Conservation (phyloP, 2,888 invertebrate species). For the Strigamia maritima region DNA sequence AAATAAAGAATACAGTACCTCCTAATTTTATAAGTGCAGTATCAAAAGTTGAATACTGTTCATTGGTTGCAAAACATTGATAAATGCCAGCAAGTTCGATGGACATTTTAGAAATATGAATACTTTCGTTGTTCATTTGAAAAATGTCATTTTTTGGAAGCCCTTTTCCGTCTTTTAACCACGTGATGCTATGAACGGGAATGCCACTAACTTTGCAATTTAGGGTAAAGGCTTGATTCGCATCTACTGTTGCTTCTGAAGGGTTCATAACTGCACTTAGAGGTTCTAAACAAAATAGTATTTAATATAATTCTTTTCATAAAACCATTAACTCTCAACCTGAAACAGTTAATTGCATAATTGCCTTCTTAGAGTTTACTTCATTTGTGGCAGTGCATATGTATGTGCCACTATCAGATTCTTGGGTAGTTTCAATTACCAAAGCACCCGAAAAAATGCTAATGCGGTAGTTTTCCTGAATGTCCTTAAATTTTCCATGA, state of each 20-base stretch:
- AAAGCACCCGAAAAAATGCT: background rate
- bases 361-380: background rate
- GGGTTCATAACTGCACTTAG: background rate
- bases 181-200: constrained; percentile 3
- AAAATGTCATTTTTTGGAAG: constrained; percentile 7
- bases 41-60: background rate
- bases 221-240: background rate
- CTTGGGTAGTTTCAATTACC: background rate
- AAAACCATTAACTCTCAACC: background rate
- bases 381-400: background rate
- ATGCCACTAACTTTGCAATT: background rate
- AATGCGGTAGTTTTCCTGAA: background rate
- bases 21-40: constrained; percentile 8
- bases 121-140: background rate
- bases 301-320: background rate
- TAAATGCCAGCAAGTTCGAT: constrained; percentile 2
- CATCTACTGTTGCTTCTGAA: background rate
- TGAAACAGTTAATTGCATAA: background rate
- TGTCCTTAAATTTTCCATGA: background rate
- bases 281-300: background rate
- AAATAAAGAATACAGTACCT: background rate
- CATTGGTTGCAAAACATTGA: constrained; percentile 13
- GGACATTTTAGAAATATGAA: constrained; percentile 21
- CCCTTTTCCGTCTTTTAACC: constrained; percentile 28
- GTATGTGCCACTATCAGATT: background rate